Evolutionary conservation across 2,888 invertebrate species (phyloP).

Genomic region (Ischnura elegans): DNA sequence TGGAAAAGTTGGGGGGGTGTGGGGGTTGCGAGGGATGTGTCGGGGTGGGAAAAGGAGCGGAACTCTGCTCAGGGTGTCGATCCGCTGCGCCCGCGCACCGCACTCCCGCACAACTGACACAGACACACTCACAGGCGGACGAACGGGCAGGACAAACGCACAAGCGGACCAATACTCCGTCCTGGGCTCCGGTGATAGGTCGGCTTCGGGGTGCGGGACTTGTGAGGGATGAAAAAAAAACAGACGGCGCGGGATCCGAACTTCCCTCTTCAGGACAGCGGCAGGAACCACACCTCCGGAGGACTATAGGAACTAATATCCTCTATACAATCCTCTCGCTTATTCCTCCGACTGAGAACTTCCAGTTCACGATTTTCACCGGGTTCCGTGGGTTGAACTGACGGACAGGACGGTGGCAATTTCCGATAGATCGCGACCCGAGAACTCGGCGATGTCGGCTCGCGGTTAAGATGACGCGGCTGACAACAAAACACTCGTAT

Average conservation of each 20-base stretch:
- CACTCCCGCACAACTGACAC: not conserved
- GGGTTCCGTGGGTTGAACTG: not conserved
- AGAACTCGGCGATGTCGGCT: not conserved
- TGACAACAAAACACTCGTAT: not conserved
- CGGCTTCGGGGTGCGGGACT: slow-evolving; percentile 15
- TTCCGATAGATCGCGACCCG: not conserved
- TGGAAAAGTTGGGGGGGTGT: slow-evolving; percentile 6
- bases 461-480: not conserved
- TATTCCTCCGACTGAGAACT: not conserved
- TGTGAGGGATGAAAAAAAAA: not conserved
- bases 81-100: not conserved
- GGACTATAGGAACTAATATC: not conserved
- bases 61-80: not conserved
- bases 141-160: not conserved
- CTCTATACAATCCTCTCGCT: not conserved
- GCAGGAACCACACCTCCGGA: not conserved
- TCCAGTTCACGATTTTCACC: not conserved
- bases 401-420: not conserved
- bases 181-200: slow-evolving; percentile 10
- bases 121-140: slow-evolving; percentile 34
- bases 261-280: not conserved
- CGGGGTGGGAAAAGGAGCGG: slow-evolving; percentile 25
- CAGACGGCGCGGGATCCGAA: not conserved
- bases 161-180: slow-evolving; percentile 23
- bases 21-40: slow-evolving; percentile 6